Conservation (phyloP, 2,797 vertebrate species). For the Kryptolebias ocellatus region DNA sequence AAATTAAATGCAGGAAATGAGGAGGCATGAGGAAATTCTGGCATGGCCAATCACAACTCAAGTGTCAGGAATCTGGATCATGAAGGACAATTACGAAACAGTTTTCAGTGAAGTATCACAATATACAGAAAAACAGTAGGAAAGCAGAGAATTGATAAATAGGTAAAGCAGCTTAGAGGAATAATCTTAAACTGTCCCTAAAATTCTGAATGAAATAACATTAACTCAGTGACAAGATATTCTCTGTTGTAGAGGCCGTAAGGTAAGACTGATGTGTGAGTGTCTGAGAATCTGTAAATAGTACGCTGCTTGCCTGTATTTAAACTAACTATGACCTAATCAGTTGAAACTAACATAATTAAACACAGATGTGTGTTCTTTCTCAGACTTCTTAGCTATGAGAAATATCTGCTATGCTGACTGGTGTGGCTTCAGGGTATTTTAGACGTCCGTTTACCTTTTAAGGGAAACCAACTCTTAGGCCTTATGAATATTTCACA, state of each 20-base stretch:
- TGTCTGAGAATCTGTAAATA: not conserved
- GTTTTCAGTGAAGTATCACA: not conserved
- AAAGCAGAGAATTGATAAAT: conserved; percentile 7
- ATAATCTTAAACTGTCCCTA: conserved; percentile 26
- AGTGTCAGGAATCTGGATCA: not conserved
- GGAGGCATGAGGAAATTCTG: not conserved
- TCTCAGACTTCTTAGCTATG: not conserved
- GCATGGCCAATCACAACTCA: not conserved
- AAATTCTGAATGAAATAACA: conserved; percentile 11
- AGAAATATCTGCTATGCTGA: not conserved
- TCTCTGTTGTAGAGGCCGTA: conserved; percentile 2
- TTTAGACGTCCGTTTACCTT: not conserved
- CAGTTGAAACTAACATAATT: conserved; percentile 2
- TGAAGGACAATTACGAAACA: not conserved
- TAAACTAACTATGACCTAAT: not conserved
- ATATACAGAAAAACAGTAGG: not conserved
- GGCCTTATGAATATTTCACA: not conserved
- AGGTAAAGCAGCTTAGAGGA: conserved; percentile 25
- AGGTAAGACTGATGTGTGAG: not conserved
- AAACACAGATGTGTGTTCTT: not conserved
- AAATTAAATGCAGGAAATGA: not conserved
- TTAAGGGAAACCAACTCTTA: not conserved
- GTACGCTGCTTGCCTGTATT: not conserved
- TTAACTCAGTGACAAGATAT: conserved; percentile 23
- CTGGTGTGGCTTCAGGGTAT: not conserved